phyloP scores from a whole-genome alignment of 2,797 vertebrate genomes.

The Chromobotia macracanthus region DNA sequence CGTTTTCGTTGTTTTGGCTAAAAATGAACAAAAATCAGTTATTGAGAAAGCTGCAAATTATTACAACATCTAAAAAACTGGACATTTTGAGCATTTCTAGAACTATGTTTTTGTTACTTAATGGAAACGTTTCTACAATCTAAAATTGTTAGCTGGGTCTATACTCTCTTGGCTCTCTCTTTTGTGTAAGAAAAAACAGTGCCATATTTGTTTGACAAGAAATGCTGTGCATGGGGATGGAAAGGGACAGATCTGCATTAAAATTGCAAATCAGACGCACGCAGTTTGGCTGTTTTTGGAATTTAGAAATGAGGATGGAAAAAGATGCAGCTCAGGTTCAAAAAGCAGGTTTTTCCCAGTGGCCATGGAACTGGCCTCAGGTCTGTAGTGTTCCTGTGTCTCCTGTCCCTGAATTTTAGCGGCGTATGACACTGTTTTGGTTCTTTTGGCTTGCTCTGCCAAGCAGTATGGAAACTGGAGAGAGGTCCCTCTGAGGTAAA shows the following conservation, averaged over 20 bases:
- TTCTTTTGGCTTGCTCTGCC: background rate
- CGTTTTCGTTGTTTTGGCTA: no score
- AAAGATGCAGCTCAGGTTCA: constrained; percentile 55
- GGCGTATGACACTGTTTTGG: background rate
- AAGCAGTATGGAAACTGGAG: background rate
- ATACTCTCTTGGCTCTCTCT: constrained; percentile 1
- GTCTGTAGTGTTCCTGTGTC: constrained; percentile 28
- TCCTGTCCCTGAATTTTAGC: constrained; percentile 17
- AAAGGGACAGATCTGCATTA: constrained; percentile 50
- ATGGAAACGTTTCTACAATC: no score
- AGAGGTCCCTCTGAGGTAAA: constrained; percentile 26
- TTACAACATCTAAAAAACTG: no score
- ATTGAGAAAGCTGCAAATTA: no score
- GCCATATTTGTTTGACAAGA: background rate
- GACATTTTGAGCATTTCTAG: no score
- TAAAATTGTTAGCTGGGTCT: background rate
- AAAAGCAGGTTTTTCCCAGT: constrained; percentile 42
- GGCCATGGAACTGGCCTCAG: constrained; percentile 14
- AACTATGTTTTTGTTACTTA: no score
- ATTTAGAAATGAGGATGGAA: constrained; percentile 48
- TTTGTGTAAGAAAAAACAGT: background rate
- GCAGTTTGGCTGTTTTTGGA: constrained; percentile 48
- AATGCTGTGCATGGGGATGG: constrained; percentile 45
- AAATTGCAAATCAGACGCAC: constrained; percentile 51
- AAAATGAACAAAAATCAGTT: background rate